phyloP scores from a whole-genome alignment of 2,797 vertebrate species.

The Sebastes matsubarae region DNA sequence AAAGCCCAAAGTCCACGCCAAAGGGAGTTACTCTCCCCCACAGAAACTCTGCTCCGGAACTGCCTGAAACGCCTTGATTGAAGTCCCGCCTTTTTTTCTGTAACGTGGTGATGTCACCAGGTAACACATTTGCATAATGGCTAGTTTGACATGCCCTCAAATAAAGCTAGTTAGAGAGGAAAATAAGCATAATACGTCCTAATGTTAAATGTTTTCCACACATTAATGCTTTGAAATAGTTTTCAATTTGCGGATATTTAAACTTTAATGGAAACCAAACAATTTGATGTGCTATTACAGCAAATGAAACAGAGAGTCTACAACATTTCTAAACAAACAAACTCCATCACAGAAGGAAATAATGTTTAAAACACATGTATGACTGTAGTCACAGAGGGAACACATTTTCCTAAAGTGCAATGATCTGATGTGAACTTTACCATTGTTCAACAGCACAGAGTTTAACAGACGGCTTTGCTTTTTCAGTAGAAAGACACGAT shows the following conservation, averaged over 20 bases:
- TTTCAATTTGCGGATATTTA: not conserved
- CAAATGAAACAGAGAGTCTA: not conserved
- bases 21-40: too few relatives aligned
- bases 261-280: conserved; percentile 2
- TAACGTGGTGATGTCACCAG: too few relatives aligned
- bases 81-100: too few relatives aligned
- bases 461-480: not conserved
- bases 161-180: too few relatives aligned
- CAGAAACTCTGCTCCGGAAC: too few relatives aligned
- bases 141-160: too few relatives aligned
- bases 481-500: conserved; percentile 3
- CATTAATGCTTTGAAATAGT: not conserved
- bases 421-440: not conserved
- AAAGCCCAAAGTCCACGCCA: too few relatives aligned
- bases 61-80: too few relatives aligned
- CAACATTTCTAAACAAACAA: not conserved
- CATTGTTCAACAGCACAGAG: not conserved
- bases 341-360: not conserved
- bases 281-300: not conserved
- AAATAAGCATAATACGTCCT: too few relatives aligned
- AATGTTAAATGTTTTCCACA: not conserved
- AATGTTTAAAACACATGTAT: not conserved
- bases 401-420: not conserved
- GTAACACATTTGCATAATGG: too few relatives aligned
- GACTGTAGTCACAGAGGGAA: conserved; percentile 1